Base-by-base conservation (phyloP, 1,140 invertebrate species). In the Papilio helenus region DNA sequence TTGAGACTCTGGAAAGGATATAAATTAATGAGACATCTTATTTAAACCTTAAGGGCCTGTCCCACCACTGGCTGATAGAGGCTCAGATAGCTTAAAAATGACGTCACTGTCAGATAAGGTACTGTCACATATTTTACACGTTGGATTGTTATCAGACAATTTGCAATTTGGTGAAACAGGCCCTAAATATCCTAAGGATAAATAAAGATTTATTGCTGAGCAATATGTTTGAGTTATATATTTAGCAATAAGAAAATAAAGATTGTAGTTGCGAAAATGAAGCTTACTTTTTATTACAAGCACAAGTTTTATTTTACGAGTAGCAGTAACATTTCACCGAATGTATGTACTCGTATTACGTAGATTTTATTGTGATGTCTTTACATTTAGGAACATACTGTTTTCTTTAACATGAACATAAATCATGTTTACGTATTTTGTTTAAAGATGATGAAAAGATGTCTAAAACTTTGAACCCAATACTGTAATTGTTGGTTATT, bases 241-340 rank as follows among this genome's bases (percentile, higher is more conserved):
- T 20, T 58, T 58, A 58, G 55, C 55, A 58, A 61, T 26, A 12
- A 61, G 58, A 23, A 61, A 61, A 61, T 61, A 26, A 26, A 61
- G 58, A 61, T 61, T 61, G 68, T 39, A 71, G 26, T 71, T 39
- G 29, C 68, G 29, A 68, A 39, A 23, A 39, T 71, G 14, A 20
- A 4, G 39, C 8, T 42, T 20, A 44, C 42, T 26, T 72, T 61
- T 61, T 61, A 46, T 72, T 44, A 72, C 16, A 39, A 42, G 14
- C 34, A 44, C 29, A 44, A 72, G 34, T 46, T 72, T 72, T 72
- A 72, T 72, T 72, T 72, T 46, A 72, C 42, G n/a, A 72, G 7
- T 42, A 39, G n/a, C n/a, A 42, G 42, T 44, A 72, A 72, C 72
- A 72, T 72, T 44, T 72, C n/a, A 20, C 39, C 39, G 34, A 39